Base-by-base conservation (phyloP, 1,140 invertebrate genomes). In the Pectinophora gossypiella region DNA sequence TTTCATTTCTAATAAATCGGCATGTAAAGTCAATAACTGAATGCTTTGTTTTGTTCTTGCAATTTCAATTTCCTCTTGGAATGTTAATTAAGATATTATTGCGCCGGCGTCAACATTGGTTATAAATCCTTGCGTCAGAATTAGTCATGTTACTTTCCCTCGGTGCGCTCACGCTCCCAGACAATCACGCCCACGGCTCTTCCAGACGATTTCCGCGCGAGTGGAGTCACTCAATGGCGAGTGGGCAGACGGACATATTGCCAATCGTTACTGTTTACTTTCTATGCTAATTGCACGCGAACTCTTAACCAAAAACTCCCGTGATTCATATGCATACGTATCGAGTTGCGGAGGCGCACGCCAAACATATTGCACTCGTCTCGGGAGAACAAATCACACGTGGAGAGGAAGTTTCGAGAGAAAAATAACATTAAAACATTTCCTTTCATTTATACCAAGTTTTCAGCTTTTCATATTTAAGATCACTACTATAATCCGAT, bases 211-310 rank as follows among this genome's bases (percentile, higher is more conserved):
- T 75, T 78, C 75, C 73, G 61, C 65, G 55, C 65, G 62, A 54
- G 54, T 51, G 60, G 49, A 61, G 61, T 49, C 53, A 35, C 48
- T 74, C 57, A 71, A 74, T 65, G 57, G 48, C 66, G 69, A 68
- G 73, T 79, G 69, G 73, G 75, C 52, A 55, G 69, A 59, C 70
- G 59, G 66, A 64, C 60, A 60, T 59, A 50, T 72, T 59, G 71
- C 72, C 74, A 74, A 82, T 76, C 77, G 76, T 65, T 65, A 72
- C 70, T 72, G n/a, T n/a, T 71, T 68, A 79, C 76, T 80, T 76
- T 80, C 72, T 73, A 73, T 66, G 57, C 54, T 80, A 76, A 76
- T 76, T 75, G 71, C 66, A 70, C 64, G 72, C 65, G 70, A 56
- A 46, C 61, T 64, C 9, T 32, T n/a, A n/a, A 32, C 27, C 27